These are phyloP conservation scores for Cremastinae sp. DNA, from an alignment of 2,888 invertebrate genomes.

Conservation along the genomic window DNA sequence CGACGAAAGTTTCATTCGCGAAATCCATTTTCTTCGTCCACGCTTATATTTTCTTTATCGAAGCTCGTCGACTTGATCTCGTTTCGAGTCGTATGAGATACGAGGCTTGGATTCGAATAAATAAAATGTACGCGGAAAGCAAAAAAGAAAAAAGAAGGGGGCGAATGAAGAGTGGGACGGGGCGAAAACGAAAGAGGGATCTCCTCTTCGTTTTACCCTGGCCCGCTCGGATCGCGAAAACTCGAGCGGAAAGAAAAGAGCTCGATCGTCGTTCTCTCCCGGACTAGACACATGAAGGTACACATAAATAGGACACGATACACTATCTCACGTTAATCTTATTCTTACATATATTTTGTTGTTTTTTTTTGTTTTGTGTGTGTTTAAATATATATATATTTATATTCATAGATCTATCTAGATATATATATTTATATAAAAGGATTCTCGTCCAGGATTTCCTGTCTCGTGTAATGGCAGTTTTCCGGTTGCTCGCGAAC, in stretches of 20 bases:
- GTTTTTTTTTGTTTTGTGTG: slow-evolving; percentile 30
- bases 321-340: slow-evolving; percentile 63
- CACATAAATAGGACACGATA: slow-evolving; percentile 76
- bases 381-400: slow-evolving; percentile 10
- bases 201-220: slow-evolving; percentile 21
- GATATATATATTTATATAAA: slow-evolving; percentile 4
- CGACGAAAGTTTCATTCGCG: slow-evolving; percentile 23
- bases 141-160: slow-evolving; percentile 8
- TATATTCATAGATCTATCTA: slow-evolving; percentile 16
- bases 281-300: slow-evolving; percentile 79
- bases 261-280: slow-evolving; percentile 63
- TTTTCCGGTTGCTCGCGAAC: slow-evolving; percentile 1
- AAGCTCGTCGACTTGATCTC: not conserved
- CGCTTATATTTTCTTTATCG: not conserved
- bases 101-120: slow-evolving; percentile 60
- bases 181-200: slow-evolving; percentile 58
- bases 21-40: slow-evolving; percentile 20
- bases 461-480: slow-evolving; percentile 2
- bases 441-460: slow-evolving; percentile 7
- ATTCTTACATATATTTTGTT: slow-evolving; percentile 41
- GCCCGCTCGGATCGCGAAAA: not conserved
- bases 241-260: slow-evolving; percentile 30
- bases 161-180: slow-evolving; percentile 28
- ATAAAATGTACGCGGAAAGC: slow-evolving; percentile 64
- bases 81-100: slow-evolving; percentile 7